phyloP scores from a whole-genome alignment of 2,888 invertebrate species.

The Chymomyza procnemis region DNA sequence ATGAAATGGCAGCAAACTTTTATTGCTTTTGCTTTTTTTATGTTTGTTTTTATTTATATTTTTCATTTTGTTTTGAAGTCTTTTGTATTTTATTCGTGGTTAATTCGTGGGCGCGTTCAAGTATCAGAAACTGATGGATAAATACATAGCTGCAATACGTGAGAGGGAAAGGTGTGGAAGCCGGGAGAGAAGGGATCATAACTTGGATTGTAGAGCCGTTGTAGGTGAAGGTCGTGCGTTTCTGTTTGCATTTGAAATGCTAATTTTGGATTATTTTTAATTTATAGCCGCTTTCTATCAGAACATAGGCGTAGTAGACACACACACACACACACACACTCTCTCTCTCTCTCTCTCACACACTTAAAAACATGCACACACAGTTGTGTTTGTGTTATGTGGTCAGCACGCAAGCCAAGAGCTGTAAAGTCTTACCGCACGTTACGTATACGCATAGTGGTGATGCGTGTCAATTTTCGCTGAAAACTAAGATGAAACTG shows the following conservation, averaged over 20 bases:
- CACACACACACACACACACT: background rate
- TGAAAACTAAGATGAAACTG: constrained; percentile 8
- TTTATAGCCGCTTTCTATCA: constrained; percentile 1
- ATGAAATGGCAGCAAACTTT: constrained; percentile 16
- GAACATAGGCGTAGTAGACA: constrained; percentile 1
- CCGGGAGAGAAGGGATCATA: background rate
- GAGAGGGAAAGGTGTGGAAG: background rate
- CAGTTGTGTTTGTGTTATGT: background rate
- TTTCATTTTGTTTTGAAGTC: background rate
- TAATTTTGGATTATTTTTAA: constrained; percentile 25
- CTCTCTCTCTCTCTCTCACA: background rate
- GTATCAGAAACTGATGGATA: constrained; percentile 50
- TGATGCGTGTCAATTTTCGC: constrained; percentile 56
- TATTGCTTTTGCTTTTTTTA: background rate
- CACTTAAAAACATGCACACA: background rate
- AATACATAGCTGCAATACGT: background rate
- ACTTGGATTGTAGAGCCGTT: constrained; percentile 15
- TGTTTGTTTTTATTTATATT: background rate
- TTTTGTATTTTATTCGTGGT: constrained; percentile 21
- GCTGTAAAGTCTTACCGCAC: background rate
- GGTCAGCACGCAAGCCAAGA: background rate
- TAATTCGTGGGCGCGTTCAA: constrained; percentile 64
- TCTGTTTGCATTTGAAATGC: constrained; percentile 50
- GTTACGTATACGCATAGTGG: constrained; percentile 34
- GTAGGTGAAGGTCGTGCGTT: constrained; percentile 65